Conservation (phyloP, 1,140 invertebrate genomes). For the Drosophila busckii region DNA sequence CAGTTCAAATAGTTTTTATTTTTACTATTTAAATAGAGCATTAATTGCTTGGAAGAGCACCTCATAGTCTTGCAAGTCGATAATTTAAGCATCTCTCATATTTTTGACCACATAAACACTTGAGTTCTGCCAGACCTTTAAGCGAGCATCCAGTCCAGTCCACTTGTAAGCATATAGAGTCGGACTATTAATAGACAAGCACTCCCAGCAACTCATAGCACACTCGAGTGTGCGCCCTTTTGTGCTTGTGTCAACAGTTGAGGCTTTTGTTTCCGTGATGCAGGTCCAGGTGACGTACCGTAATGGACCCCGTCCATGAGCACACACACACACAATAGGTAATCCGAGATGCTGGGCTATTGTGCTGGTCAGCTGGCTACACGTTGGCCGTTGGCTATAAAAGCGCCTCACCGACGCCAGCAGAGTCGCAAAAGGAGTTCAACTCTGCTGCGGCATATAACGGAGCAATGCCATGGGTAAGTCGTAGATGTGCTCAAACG, state of each 20-base stretch:
- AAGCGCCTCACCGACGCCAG: conserved; percentile 5
- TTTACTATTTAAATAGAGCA: no score
- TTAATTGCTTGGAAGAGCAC: no score
- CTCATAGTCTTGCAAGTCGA: no score
- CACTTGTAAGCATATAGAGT: conserved; percentile 6
- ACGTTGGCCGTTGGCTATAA: conserved; percentile 43
- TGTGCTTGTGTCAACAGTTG: conserved; percentile 64
- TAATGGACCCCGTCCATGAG: conserved; percentile 49
- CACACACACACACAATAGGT: conserved; percentile 55
- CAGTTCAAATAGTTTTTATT: no score
- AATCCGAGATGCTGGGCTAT: conserved; percentile 47
- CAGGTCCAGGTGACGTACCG: conserved; percentile 58
- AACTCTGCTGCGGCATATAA: conserved; percentile 39
- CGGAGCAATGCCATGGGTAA: conserved; percentile 58
- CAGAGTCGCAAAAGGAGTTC: conserved; percentile 43
- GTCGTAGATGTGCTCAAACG: neutral
- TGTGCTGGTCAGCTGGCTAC: conserved; percentile 26
- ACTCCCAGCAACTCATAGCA: conserved; percentile 8
- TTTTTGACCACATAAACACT: conserved; percentile 35
- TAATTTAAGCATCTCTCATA: no score
- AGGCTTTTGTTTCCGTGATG: conserved; percentile 43
- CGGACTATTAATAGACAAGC: conserved; percentile 50
- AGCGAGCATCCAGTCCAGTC: no score
- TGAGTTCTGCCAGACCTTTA: conserved; percentile 47
- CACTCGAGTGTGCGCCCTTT: conserved; percentile 27